phyloP scores from a whole-genome alignment of 2,113 vertebrate species.

The Chelonoidis abingdonii region DNA sequence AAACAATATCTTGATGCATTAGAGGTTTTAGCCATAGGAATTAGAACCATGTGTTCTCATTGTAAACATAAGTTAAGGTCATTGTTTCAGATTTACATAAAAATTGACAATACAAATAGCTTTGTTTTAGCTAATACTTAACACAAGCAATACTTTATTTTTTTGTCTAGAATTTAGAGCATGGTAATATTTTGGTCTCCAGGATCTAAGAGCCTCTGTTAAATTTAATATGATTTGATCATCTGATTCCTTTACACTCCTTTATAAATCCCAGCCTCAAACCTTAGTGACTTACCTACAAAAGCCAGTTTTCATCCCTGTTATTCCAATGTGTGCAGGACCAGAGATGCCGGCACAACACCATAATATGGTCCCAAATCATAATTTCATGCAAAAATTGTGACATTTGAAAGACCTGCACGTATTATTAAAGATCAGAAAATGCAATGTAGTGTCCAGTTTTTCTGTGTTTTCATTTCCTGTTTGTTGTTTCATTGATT shows the following conservation, averaged over 20 bases:
- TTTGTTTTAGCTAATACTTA: background rate
- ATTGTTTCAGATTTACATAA: fast-evolving
- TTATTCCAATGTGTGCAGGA: background rate
- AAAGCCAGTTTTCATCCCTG: background rate
- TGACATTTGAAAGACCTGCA: background rate
- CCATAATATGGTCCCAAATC: background rate
- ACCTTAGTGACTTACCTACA: background rate
- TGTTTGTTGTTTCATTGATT: background rate
- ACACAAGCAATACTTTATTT: fast-evolving
- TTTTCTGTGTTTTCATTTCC: background rate
- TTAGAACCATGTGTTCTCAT: background rate
- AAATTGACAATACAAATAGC: background rate
- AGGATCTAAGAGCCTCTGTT: background rate
- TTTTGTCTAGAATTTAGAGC: background rate
- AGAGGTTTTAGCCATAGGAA: background rate
- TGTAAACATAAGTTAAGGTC: background rate
- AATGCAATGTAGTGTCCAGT: background rate
- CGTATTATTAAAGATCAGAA: background rate
- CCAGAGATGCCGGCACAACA: background rate
- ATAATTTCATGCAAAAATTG: constrained; percentile 35
- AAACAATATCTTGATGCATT: background rate
- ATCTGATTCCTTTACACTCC: fast-evolving
- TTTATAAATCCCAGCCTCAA: background rate
- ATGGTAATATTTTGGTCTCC: background rate
- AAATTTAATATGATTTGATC: background rate